A percentile compares a stretch with the other conserved stretches of the same genome.
These are phyloP conservation scores for Scaptomyza caliginosa DNA, from an alignment of 2,888 invertebrate genomes.

Conservation along the genomic window DNA sequence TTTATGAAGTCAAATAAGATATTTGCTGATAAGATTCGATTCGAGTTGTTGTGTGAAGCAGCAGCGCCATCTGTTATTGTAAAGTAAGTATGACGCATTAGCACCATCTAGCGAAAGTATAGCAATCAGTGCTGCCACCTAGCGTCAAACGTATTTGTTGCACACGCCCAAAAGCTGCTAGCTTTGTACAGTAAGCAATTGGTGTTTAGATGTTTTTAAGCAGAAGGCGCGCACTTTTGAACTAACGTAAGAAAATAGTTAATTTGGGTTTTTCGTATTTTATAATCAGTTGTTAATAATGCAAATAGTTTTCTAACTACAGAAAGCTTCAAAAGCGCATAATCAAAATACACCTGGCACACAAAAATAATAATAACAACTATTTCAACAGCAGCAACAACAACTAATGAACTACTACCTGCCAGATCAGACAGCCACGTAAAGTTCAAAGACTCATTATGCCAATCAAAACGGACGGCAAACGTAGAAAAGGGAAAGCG, in stretches of 20 bases:
- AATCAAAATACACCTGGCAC: conserved; percentile 34
- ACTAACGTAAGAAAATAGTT: no score
- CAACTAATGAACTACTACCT: conserved; percentile 44
- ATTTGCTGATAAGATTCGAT: conserved; percentile 6
- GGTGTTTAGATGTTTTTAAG: conserved; percentile 7
- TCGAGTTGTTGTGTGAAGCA: not conserved
- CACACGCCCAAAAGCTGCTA: not conserved
- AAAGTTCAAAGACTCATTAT: conserved; percentile 62
- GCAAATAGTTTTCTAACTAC: not conserved
- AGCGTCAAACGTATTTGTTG: not conserved
- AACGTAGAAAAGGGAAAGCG: conserved; percentile 70
- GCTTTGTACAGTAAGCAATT: conserved; percentile 26
- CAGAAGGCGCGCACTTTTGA: not conserved
- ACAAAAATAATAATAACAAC: conserved; percentile 19
- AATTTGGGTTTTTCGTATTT: no score
- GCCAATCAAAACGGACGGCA: conserved; percentile 54
- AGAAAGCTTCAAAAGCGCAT: conserved; percentile 31
- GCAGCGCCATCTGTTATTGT: conserved; percentile 7
- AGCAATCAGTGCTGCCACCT: conserved; percentile 3
- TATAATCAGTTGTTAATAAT: not conserved
- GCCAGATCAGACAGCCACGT: conserved; percentile 40
- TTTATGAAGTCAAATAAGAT: not conserved
- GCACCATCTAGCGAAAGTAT: not conserved
- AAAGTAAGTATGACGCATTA: not conserved
- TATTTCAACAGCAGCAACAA: conserved; percentile 1